A percentile compares a stretch with the other conserved stretches of the same genome.
Conservation (phyloP, 2,888 invertebrate species). For the Malacosoma neustria region DNA sequence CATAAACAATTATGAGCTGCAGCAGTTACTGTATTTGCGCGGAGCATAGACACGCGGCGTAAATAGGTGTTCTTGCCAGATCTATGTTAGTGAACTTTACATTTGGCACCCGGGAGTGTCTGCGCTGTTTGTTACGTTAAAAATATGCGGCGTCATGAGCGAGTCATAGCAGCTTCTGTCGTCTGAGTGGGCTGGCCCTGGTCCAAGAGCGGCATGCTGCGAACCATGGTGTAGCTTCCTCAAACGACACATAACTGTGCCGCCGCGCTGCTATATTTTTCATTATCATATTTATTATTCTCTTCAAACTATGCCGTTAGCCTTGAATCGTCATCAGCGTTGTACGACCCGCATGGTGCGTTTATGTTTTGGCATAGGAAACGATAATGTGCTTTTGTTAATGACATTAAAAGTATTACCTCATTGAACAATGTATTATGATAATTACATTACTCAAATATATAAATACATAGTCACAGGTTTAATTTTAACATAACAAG, state of each 20-base stretch:
- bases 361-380: too few relatives aligned
- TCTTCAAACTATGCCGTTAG: too few relatives aligned
- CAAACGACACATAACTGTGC: background rate
- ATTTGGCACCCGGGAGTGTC: constrained; percentile 64
- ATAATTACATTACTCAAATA: too few relatives aligned
- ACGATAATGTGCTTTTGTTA: too few relatives aligned
- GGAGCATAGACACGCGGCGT: constrained; percentile 48
- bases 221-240: background rate
- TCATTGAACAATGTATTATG: too few relatives aligned
- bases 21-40: constrained; percentile 27
- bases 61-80: constrained; percentile 64
- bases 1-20: constrained; percentile 17
- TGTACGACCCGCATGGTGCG: too few relatives aligned
- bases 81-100: constrained; percentile 72
- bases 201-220: constrained; percentile 31
- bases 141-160: constrained; percentile 70
- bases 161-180: constrained; percentile 51
- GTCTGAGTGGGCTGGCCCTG: constrained; percentile 50
- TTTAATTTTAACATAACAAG: too few relatives aligned
- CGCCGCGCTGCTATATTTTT: too few relatives aligned
- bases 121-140: constrained; percentile 69
- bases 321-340: too few relatives aligned
- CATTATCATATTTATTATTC: too few relatives aligned
- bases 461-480: too few relatives aligned
- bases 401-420: too few relatives aligned